Conservation (phyloP, 2,797 vertebrate genomes). For the Eospalax fontanierii region DNA sequence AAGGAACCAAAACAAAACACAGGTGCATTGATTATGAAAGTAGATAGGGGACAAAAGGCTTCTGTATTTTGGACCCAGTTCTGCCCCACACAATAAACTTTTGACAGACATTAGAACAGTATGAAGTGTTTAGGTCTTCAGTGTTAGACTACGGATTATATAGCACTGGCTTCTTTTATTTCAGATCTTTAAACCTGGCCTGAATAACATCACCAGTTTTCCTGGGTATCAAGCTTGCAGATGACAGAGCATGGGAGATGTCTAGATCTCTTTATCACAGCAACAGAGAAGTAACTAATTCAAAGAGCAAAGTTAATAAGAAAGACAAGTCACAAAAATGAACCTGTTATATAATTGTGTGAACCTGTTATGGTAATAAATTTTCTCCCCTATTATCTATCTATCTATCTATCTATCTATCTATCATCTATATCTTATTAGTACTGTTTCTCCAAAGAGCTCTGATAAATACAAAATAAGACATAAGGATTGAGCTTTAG, state of each 20-base stretch:
- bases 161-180: not conserved
- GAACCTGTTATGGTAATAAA: not conserved
- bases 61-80: not conserved
- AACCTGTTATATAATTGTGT: not conserved
- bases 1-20: not conserved
- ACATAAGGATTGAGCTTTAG: too few species aligned
- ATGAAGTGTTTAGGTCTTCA: not conserved
- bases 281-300: too few species aligned
- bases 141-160: not conserved
- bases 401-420: not conserved
- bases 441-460: not conserved
- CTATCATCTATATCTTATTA: not conserved
- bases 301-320: not conserved
- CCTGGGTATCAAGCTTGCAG: not conserved
- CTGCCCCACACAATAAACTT: not conserved
- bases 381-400: not conserved
- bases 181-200: not conserved
- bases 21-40: not conserved
- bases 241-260: not conserved
- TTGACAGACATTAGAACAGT: not conserved
- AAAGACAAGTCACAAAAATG: not conserved
- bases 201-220: not conserved
- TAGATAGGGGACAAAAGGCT: not conserved
- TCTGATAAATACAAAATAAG: not conserved
- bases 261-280: not conserved